Evolutionary conservation across 1,140 invertebrate genomes (phyloP).

Genomic region (Sycophaga agraensis): DNA sequence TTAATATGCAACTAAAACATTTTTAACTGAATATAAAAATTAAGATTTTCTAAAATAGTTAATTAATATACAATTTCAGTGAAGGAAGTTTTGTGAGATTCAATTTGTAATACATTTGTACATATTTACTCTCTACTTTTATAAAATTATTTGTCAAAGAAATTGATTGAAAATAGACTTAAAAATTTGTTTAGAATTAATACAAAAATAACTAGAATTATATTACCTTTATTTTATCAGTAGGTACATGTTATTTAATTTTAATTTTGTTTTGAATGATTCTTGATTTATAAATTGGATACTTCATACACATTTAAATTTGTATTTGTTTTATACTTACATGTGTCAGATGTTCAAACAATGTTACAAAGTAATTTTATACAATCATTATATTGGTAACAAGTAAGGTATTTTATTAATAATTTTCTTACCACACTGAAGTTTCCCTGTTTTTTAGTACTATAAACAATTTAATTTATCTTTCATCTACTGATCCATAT

Average conservation of each 20-base stretch:
- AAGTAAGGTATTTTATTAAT: conserved; percentile 20
- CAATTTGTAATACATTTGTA: too few relatives aligned
- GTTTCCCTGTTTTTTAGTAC: neutral
- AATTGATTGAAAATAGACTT: neutral
- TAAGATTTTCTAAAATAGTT: neutral
- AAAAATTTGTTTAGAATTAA: too few relatives aligned
- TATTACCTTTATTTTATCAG: conserved; percentile 29
- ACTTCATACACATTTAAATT: conserved; percentile 21
- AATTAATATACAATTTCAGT: too few relatives aligned
- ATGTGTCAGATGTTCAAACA: conserved; percentile 1
- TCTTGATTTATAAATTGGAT: conserved; percentile 20
- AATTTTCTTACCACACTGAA: conserved; percentile 9
- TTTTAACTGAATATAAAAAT: neutral
- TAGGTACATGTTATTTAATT: conserved; percentile 26
- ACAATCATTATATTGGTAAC: conserved; percentile 19
- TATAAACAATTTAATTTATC: conserved; percentile 8
- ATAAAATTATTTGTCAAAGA: too few relatives aligned
- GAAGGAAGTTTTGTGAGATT: too few relatives aligned
- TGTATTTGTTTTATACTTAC: conserved; percentile 11
- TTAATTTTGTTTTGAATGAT: conserved; percentile 22
- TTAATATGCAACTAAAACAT: too few relatives aligned
- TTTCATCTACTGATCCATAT: neutral
- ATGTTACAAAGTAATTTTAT: conserved; percentile 17
- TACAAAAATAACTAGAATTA: conserved; percentile 14
- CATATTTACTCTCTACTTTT: too few relatives aligned